These are phyloP conservation scores for Rugalucina vietnamica DNA, from an alignment of 2,888 invertebrate genomes.

Conservation along the genomic window DNA sequence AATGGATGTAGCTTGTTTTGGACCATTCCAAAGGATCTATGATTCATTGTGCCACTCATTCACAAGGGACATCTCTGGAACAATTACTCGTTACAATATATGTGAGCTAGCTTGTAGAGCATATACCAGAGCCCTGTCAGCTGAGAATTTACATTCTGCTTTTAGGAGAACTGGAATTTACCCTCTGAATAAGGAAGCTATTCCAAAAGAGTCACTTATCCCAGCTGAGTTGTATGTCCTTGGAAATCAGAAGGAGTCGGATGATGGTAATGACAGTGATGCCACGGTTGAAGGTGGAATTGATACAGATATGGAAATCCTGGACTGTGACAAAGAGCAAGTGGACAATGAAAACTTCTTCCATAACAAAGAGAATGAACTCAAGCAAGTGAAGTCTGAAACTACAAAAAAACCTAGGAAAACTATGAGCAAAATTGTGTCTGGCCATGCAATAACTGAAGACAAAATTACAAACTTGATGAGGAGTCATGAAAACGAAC, in stretches of 20 bases:
- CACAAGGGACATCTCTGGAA: conserved; percentile 23
- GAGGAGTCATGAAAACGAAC: conserved; percentile 2
- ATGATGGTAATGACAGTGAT: background rate
- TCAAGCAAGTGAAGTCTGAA: background rate
- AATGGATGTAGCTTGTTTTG: conserved; percentile 46
- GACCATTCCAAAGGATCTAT: conserved; percentile 43
- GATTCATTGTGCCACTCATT: conserved; percentile 38
- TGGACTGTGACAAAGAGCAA: background rate
- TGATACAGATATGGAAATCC: background rate
- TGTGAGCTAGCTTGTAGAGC: conserved; percentile 36
- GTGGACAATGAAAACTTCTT: background rate
- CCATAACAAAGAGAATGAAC: conserved; percentile 9
- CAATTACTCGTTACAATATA: conserved; percentile 33
- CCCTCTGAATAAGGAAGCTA: conserved; percentile 15
- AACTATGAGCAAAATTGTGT: conserved; percentile 4
- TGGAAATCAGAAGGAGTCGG: background rate
- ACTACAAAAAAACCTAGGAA: background rate
- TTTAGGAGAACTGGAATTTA: conserved; percentile 30
- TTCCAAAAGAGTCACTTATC: background rate
- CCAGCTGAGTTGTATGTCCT: conserved; percentile 5
- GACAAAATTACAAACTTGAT: background rate
- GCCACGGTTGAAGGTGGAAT: background rate
- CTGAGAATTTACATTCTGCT: conserved; percentile 29
- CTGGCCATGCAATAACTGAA: conserved; percentile 10
- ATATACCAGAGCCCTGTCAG: conserved; percentile 15